Base-by-base conservation (phyloP, 37 sponge, comb jelly and placozoan species). In the Agelas oroides region DNA sequence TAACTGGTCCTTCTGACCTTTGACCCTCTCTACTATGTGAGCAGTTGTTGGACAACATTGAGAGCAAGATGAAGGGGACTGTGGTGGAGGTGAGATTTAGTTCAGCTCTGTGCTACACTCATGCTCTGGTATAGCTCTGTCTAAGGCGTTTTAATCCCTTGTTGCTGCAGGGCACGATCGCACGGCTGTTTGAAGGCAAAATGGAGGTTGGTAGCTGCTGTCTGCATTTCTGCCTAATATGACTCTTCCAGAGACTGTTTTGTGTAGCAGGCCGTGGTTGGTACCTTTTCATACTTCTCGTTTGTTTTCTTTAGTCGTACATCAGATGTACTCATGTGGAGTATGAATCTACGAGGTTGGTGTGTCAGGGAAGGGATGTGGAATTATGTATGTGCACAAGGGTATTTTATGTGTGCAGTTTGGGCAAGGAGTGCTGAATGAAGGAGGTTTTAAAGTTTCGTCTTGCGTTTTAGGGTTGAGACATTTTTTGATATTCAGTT, bases 401-500 rank as follows among this genome's bases (percentile, higher is more conserved):
- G 3, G 46, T 46, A 46, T n/a, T n/a, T n/a, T n/a, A n/a, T n/a
- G n/a, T n/a, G n/a, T n/a, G n/a, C n/a, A n/a, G n/a, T n/a, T n/a
- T n/a, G n/a, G n/a, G n/a, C n/a, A n/a, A n/a, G n/a, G n/a, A n/a
- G n/a, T n/a, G n/a, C n/a, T n/a, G n/a, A n/a, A n/a, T n/a, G n/a
- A n/a, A n/a, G n/a, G n/a, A n/a, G n/a, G n/a, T n/a, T n/a, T n/a
- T n/a, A 46, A 46, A 12, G 8, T 46, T 46, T 46, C 3, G 3
- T 46, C 46, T 46, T 8, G 46, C 8, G 46, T 46, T 46, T 39
- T 52, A 85, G 97, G 37, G 77, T 71, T 37, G 99, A 98, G 59
- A 84, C 95, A 5, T 98, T 94, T 92, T 96, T 98, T 78, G 99
- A 98, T 66, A 92, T 98, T 68, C 99, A 98, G 75, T 81, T 98